Evolutionary conservation across 2,797 vertebrate genomes (phyloP).

Genomic region (Adrianichthys oophorus): DNA sequence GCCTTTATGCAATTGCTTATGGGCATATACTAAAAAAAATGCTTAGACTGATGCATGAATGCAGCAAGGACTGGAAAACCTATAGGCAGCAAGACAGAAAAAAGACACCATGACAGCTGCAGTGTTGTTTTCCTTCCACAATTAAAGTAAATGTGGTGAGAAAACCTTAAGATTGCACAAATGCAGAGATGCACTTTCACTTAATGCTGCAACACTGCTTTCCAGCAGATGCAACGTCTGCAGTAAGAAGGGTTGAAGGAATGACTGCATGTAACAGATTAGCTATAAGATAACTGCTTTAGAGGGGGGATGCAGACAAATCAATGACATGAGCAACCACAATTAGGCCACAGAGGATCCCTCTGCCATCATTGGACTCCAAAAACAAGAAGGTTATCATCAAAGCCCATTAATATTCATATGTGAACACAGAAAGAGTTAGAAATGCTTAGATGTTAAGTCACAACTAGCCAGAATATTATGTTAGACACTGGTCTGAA

Average conservation of each 20-base stretch:
- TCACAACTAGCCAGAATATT: background rate
- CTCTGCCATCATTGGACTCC: constrained; percentile 12
- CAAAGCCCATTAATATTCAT: constrained; percentile 8
- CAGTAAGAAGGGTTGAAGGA: background rate
- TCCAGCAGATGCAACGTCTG: background rate
- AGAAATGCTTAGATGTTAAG: constrained; percentile 1
- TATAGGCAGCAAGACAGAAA: too few relatives aligned
- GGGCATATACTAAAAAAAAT: too few relatives aligned
- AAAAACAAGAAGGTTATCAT: constrained; percentile 10
- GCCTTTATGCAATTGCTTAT: too few relatives aligned
- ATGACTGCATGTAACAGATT: background rate
- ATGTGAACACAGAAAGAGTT: constrained; percentile 3
- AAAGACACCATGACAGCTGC: too few relatives aligned
- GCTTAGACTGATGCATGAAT: too few relatives aligned
- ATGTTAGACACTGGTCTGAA: too few relatives aligned
- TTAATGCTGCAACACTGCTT: background rate
- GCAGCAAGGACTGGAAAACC: too few relatives aligned
- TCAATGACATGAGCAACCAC: constrained; percentile 42
- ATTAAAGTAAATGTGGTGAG: too few relatives aligned
- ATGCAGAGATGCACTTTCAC: constrained; percentile 9
- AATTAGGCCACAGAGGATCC: constrained; percentile 35
- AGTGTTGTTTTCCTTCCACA: too few relatives aligned
- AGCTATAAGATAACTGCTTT: constrained; percentile 7
- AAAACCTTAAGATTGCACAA: background rate
- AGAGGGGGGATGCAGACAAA: constrained; percentile 12